Evolutionary conservation across 2,797 vertebrate genomes (phyloP), one percentile per base, ranked within the genome.

Genomic region (Staurois parvus): DNA sequence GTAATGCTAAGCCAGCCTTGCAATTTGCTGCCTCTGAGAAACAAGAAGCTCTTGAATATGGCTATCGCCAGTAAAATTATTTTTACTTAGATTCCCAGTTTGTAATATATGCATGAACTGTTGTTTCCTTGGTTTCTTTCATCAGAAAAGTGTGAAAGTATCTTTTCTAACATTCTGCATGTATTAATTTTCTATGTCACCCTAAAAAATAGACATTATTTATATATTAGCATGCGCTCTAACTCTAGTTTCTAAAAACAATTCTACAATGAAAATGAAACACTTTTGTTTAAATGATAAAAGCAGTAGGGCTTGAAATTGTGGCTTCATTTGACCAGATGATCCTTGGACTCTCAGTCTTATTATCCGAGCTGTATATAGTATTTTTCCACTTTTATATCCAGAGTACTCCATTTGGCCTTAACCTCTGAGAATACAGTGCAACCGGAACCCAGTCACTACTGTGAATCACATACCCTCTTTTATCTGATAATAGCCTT

Each of bases 321-420:
- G 56, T 32, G 21, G 67, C 75, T 68, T 24, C 45, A 15, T 80
- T 66, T n/a, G 40, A 52, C 15, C 48, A 30, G 68, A 78, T 72
- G 76, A 64, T 73, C 84, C 37, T 78, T 34, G 69, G 40, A 68
- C 67, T 29, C 21, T 77, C 34, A 32, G 34, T 34, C 70, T 72
- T 68, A 72, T 59, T 84, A 72, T 77, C 52, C 72, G 11, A 72
- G 26, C 45, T 67, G 52, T 64, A 45, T 48, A 62, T 56, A 29
- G 40, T 68, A 76, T 68, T 72, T 79, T 79, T 72, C 30, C 59
- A 64, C 48, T 56, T 52, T 28, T 79, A 37, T 64, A 79, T 37
- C 26, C 70, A 74, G 59, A 68, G 19, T 28, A 45, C n/a, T 66
- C 73, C 48, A 79, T 84, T 85, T 79, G 67, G 68, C 68, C 79